phyloP scores from a whole-genome alignment of 2,888 invertebrate species.

The Galeopsomyia nigrocyanea region DNA sequence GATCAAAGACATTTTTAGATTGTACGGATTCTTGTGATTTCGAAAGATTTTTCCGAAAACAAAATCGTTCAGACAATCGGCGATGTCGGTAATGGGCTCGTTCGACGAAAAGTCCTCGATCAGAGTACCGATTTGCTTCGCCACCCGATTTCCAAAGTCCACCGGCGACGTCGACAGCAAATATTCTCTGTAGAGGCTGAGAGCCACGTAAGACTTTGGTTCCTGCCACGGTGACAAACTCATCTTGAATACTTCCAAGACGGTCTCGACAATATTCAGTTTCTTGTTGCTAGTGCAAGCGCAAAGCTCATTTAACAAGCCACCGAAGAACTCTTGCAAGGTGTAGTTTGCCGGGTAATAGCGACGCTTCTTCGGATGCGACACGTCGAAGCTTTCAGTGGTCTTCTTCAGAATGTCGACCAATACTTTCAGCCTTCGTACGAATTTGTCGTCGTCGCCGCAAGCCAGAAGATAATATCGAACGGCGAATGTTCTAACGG shows the following conservation, averaged over 20 bases:
- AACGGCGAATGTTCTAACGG: constrained; percentile 14
- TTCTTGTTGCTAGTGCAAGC: background rate
- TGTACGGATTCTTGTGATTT: background rate
- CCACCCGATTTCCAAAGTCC: constrained; percentile 24
- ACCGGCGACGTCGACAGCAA: constrained; percentile 4
- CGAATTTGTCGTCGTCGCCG: constrained; percentile 1
- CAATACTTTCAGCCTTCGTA: background rate
- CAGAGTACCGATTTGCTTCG: background rate
- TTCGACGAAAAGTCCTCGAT: constrained; percentile 18
- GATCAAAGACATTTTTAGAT: constrained; percentile 10
- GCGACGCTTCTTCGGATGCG: constrained; percentile 29
- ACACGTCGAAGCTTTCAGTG: constrained; percentile 9
- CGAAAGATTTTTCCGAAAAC: constrained; percentile 14
- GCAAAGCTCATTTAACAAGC: constrained; percentile 14
- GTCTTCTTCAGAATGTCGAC: constrained; percentile 3
- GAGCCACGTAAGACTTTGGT: constrained; percentile 3
- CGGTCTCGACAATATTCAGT: constrained; percentile 14
- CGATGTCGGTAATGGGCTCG: constrained; percentile 11
- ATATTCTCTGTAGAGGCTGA: constrained; percentile 33
- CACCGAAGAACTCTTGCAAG: constrained; percentile 19
- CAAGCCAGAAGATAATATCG: constrained; percentile 24
- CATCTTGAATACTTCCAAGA: constrained; percentile 12
- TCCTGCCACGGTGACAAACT: constrained; percentile 29
- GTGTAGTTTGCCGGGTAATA: constrained; percentile 31
- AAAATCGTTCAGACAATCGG: constrained; percentile 15